Percentiles rank a stretch among this genome's conserved stretches.
Evolutionary conservation across 2,113 vertebrate genomes (phyloP).

Genomic region (Glareola pratincola): DNA sequence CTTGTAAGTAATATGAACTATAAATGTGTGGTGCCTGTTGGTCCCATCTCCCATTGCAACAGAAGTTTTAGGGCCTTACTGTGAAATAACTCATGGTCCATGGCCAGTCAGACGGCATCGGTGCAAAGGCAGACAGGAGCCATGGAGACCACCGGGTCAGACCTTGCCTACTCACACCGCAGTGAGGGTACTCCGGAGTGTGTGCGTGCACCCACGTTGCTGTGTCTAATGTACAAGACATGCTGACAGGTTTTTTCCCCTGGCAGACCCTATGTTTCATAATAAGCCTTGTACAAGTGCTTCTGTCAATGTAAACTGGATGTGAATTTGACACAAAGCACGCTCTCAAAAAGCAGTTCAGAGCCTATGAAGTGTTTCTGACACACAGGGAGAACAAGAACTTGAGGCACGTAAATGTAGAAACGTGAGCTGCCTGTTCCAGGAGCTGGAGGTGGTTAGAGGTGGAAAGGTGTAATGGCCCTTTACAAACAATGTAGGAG

Average conservation of each 20-base stretch:
- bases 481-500: background rate
- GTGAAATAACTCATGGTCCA: background rate
- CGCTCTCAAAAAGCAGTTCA: background rate
- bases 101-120: background rate
- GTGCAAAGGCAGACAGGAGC: background rate
- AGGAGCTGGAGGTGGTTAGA: background rate
- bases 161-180: background rate
- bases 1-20: background rate
- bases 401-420: background rate
- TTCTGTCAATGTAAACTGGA: background rate
- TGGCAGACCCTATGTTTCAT: background rate
- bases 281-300: background rate
- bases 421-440: background rate
- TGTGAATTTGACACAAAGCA: background rate
- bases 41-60: background rate
- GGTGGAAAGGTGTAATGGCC: background rate
- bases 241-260: background rate
- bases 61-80: background rate
- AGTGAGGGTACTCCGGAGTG: accelerated
- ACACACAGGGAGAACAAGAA: background rate
- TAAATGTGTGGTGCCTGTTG: no score
- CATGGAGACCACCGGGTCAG: background rate
- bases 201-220: accelerated
- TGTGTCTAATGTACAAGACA: background rate
- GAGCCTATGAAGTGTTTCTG: background rate